Evolutionary conservation across 2,797 vertebrate genomes (phyloP).

Genomic region (Eremophila alpestris): DNA sequence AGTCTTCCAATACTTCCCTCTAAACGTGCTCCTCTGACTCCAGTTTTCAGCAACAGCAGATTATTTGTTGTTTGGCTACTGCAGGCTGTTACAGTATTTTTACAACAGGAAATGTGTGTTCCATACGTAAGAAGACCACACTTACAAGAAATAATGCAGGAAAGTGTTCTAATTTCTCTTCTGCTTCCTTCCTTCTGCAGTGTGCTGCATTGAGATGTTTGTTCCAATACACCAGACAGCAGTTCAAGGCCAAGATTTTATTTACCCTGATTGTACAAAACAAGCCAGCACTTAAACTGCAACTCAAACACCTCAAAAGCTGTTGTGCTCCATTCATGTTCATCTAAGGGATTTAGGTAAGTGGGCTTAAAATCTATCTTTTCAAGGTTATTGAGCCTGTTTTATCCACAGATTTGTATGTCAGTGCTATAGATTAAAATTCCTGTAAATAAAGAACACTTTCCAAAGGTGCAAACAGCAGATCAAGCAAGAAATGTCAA

Average conservation of each 20-base stretch:
- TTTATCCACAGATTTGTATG: neutral
- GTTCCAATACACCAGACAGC: conserved; percentile 26
- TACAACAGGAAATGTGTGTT: conserved; percentile 54
- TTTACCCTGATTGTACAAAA: conserved; percentile 4
- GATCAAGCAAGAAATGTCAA: neutral
- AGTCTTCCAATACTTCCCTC: neutral
- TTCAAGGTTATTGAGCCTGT: neutral
- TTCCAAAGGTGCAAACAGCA: neutral
- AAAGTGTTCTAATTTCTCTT: conserved; percentile 62
- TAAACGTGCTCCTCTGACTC: neutral
- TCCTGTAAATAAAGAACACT: neutral
- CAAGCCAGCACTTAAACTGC: neutral
- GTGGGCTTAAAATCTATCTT: neutral
- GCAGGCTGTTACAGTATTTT: neutral
- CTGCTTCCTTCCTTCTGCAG: conserved; percentile 58
- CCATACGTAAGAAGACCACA: conserved; percentile 14
- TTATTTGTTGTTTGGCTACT: neutral
- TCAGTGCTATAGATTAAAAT: neutral
- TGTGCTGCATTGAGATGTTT: conserved; percentile 7
- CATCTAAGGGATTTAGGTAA: neutral
- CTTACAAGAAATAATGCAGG: conserved; percentile 45
- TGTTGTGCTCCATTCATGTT: neutral
- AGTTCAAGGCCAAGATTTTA: conserved; percentile 54
- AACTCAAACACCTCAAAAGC: neutral
- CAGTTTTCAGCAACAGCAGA: neutral